Conservation (phyloP, 2,113 vertebrate genomes). For the Cariama cristata region DNA sequence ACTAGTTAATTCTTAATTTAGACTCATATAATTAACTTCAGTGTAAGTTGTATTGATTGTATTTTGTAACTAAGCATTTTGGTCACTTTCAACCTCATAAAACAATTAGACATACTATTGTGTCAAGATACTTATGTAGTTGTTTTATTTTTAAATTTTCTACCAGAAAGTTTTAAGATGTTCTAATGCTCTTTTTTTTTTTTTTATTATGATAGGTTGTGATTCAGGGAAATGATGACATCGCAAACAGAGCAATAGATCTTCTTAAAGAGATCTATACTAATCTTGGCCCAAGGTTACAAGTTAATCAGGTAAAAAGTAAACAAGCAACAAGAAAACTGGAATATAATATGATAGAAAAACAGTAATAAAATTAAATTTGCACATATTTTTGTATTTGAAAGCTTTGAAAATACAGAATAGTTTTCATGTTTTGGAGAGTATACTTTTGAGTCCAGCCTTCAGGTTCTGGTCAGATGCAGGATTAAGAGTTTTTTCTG, state of each 20-base stretch:
- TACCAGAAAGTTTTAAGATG: neutral
- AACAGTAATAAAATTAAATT: neutral
- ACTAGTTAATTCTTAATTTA: neutral
- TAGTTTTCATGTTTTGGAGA: neutral
- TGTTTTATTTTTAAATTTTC: neutral
- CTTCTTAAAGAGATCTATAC: constrained; percentile 99
- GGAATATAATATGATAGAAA: neutral
- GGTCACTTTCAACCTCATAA: neutral
- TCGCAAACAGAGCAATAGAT: constrained; percentile 96
- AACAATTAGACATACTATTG: neutral
- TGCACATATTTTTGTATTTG: neutral
- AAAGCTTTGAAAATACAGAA: neutral
- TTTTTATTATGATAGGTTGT: constrained; percentile 84
- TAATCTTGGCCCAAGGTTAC: constrained; percentile 97
- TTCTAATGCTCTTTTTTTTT: constrained; percentile 7
- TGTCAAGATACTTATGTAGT: neutral
- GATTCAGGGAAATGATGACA: constrained; percentile 99
- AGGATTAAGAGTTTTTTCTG: neutral
- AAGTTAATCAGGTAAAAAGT: constrained; percentile 93
- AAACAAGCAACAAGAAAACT: neutral
- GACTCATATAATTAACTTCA: neutral
- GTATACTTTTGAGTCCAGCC: neutral
- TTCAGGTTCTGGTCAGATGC: neutral
- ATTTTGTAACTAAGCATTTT: neutral
- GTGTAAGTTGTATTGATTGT: neutral